Conservation (phyloP, 2,797 vertebrate genomes). For the Acanthiza pusilla region DNA sequence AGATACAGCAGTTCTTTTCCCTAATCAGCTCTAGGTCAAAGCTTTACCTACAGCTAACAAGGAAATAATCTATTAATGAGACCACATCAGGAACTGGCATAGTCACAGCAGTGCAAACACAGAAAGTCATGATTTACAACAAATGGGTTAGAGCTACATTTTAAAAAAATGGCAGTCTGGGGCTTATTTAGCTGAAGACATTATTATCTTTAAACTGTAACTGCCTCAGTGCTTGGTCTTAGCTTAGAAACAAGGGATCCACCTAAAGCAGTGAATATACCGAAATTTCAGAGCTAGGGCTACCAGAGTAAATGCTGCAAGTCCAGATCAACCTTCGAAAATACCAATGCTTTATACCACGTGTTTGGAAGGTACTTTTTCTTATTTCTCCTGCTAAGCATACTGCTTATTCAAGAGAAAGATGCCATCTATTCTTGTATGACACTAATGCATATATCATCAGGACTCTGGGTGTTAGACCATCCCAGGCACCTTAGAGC, state of each 20-base stretch:
- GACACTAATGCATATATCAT: fast-evolving
- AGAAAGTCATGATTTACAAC: conserved; percentile 31
- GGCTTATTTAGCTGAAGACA: conserved; percentile 14
- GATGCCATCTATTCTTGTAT: background rate
- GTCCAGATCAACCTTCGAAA: background rate
- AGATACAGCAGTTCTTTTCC: conserved; percentile 48
- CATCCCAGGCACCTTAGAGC: background rate
- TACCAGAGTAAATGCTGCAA: background rate
- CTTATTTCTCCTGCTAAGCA: background rate
- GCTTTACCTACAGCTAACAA: conserved; percentile 47
- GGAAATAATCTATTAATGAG: conserved; percentile 54
- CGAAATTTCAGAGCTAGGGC: background rate
- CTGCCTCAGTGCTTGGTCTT: background rate
- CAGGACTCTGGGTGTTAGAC: background rate
- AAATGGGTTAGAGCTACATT: background rate
- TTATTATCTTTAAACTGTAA: background rate
- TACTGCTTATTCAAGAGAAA: background rate
- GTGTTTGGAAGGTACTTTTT: background rate
- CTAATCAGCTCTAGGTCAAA: conserved; percentile 49
- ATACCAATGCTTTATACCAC: background rate
- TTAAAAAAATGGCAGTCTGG: background rate
- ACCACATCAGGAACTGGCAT: background rate
- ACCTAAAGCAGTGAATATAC: background rate
- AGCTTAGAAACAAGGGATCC: background rate
- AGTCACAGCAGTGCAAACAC: conserved; percentile 8